Base-by-base conservation (phyloP, 2,113 vertebrate genomes). In the Proteles cristata region DNA sequence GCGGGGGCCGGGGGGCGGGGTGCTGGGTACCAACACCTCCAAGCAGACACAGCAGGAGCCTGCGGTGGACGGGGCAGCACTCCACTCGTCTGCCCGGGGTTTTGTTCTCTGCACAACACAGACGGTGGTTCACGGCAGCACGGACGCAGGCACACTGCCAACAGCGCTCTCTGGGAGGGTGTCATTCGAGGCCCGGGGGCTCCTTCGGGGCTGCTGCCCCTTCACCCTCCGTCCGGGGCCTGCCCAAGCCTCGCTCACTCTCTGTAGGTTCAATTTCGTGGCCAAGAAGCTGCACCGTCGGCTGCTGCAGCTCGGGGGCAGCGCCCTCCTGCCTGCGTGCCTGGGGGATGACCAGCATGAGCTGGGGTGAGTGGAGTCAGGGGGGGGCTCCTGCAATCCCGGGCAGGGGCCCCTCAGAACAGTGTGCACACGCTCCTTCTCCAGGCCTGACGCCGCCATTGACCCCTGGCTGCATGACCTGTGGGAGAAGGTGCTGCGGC, bases 321-420 rank as follows among this genome's bases (percentile, higher is more conserved):
- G 53, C 5, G 94, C 99, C 1, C 96, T 99, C 50, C 96, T 99
- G 80, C 99, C 99, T 0, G 98, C 98, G 6, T 99, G 99, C 0
- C 92, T 99, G 96, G 99, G 99, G 0, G 99, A 99, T 0, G 99
- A 99, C 96, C 99, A 99, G 96, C 99, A 99, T 0, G 99, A 99
- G 85, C 97, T 99, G 26, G 99, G 99, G 99, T 99, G 96, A 99
- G 99, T 91, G 14, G 11, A 33, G 7, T 10, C 7, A 3, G 4
- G 31, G 8, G 31, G 0, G 10, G 14, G 17, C 12, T 1, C 86
- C 35, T 0, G 2, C 0, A 69, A 43, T 33, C 33, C 68, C 7
- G 14, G 11, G 50, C 45, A 6, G 58, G 31, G 25, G 9, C 16
- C 1, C 10, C 21, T 2, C 23, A 17, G 16, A 5, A 58, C 0